Evolutionary conservation across 2,113 vertebrate species (phyloP).

Genomic region (Solea senegalensis): DNA sequence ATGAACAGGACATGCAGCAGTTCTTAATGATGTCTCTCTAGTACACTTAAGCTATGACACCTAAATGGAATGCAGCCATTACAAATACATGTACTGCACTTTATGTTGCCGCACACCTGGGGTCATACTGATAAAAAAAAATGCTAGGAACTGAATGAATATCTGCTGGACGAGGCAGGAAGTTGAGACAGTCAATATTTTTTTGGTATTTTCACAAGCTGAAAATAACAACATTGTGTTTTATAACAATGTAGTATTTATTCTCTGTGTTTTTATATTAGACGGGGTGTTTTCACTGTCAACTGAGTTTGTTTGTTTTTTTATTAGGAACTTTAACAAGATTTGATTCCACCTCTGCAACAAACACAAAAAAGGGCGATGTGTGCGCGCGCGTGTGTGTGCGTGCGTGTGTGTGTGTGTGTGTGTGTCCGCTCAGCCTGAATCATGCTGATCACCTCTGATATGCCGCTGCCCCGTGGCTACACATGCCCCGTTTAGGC

Average conservation of each 20-base stretch:
- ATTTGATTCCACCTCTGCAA: constrained; percentile 35
- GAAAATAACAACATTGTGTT: not conserved
- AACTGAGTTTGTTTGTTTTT: constrained; percentile 22
- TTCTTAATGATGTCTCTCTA: too few species aligned
- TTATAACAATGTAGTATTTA: not conserved
- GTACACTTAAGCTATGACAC: too few species aligned
- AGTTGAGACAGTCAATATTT: too few species aligned
- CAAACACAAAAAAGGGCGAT: constrained; percentile 33
- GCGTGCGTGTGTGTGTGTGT: constrained; percentile 33
- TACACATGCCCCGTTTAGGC: constrained; percentile 64
- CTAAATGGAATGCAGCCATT: too few species aligned
- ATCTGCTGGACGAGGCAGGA: too few species aligned
- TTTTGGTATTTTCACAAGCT: not conserved
- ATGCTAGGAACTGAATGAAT: too few species aligned
- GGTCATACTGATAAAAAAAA: too few species aligned
- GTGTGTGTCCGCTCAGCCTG: constrained; percentile 45
- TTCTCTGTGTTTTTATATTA: not conserved
- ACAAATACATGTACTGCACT: too few species aligned
- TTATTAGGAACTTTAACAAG: constrained; percentile 13
- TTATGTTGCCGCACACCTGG: too few species aligned
- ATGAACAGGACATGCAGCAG: too few species aligned
- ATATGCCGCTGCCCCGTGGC: constrained; percentile 70
- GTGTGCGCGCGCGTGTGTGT: constrained; percentile 28
- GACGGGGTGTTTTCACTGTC: not conserved
- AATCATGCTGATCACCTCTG: constrained; percentile 74